phyloP scores from a whole-genome alignment of 2,797 vertebrate species.

The Acrossocheilus fasciatus region DNA sequence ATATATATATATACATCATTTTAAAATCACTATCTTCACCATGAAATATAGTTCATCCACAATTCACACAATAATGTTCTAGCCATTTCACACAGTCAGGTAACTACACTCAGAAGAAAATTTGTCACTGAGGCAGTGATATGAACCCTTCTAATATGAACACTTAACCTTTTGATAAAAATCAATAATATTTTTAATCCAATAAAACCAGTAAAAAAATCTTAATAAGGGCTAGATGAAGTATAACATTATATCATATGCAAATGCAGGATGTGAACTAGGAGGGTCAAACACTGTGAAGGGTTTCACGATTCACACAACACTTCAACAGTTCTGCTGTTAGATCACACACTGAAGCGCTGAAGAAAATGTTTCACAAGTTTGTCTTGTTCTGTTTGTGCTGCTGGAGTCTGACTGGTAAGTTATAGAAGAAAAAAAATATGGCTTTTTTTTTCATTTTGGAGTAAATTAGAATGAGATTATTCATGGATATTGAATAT shows the following conservation, averaged over 20 bases:
- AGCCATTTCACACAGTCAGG: not conserved
- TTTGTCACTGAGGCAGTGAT: not conserved
- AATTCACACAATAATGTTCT: not conserved
- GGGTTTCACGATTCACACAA: not conserved
- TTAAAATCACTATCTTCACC: not conserved
- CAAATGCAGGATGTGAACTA: not conserved
- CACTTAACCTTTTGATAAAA: not conserved
- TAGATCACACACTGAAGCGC: not conserved
- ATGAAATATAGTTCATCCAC: not conserved
- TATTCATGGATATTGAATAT: not conserved
- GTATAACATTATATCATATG: not conserved
- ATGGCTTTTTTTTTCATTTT: accelerated
- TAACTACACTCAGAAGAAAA: not conserved
- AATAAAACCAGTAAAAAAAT: not conserved
- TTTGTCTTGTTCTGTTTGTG: not conserved
- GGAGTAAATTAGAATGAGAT: not conserved
- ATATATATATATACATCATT: not conserved
- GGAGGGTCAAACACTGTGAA: not conserved
- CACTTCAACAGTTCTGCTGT: not conserved
- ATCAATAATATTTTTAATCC: not conserved
- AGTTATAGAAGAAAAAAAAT: not conserved
- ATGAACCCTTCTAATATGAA: not conserved
- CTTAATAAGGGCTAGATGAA: too few species aligned
- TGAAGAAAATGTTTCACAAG: not conserved
- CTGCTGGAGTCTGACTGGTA: not conserved